Conservation (phyloP, 2,888 invertebrate species). For the Athripsodes cinereus region DNA sequence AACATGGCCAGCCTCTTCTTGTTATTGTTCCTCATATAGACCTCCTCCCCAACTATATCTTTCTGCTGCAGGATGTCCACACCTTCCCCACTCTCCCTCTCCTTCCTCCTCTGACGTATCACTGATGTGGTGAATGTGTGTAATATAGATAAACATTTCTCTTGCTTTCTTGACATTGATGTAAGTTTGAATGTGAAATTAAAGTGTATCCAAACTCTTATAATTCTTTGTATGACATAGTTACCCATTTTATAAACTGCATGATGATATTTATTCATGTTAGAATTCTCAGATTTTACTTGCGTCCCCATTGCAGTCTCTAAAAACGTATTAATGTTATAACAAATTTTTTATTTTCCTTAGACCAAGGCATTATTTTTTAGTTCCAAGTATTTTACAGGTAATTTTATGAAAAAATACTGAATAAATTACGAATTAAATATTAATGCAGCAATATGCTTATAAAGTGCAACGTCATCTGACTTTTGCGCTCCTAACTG, state of each 20-base stretch:
- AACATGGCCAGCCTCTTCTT: constrained; percentile 56
- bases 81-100: background rate
- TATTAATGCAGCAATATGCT: too few relatives aligned
- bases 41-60: constrained; percentile 3
- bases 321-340: background rate
- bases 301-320: constrained; percentile 7
- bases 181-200: constrained; percentile 49
- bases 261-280: background rate
- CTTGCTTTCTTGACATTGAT: constrained; percentile 44
- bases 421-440: too few relatives aligned
- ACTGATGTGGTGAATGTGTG: constrained; percentile 16
- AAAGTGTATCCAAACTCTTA: constrained; percentile 52
- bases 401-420: too few relatives aligned
- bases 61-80: background rate
- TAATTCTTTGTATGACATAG: constrained; percentile 36
- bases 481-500: too few relatives aligned
- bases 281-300: background rate
- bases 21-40: background rate
- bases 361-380: too few relatives aligned
- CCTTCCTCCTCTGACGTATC: constrained; percentile 11
- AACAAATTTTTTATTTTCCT: background rate
- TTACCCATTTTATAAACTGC: constrained; percentile 1
- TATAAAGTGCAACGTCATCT: too few relatives aligned
- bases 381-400: too few relatives aligned
- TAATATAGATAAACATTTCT: constrained; percentile 31